Base-by-base conservation (phyloP, 2,113 vertebrate species). In the Sitta europaea region DNA sequence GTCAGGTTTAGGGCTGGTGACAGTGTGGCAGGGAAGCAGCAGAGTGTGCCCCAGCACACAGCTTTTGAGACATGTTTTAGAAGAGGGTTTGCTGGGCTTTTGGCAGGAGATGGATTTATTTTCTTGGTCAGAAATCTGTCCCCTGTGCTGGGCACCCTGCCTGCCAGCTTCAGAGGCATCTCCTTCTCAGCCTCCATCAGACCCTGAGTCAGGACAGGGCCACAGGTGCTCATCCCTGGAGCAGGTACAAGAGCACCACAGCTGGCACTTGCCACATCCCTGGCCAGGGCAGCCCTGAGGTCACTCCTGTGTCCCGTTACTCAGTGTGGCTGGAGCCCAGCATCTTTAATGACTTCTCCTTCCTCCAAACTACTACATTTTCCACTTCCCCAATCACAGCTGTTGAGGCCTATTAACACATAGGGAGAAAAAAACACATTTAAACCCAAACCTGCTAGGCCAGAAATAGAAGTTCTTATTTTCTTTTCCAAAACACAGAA, bases 401-500 rank as follows among this genome's bases (percentile, higher is more conserved):
- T 94, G 83, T 61, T 25, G 48, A 94, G 86, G 36, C 63, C 72
- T 75, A 96, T 96, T 96, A 96, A 95, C 14, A 18, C 9, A 0
- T 2, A 91, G 76, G 12, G 36, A 3, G 43, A 87, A 89, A 88
- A 92, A 65, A 22, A 2, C 76, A 93, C 50, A 63, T 88, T 97
- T 90, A 94, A 96, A 94, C 73, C 74, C 74, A 28, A 97, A 96
- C 90, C 93, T 97, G 93, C 90, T 81, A 90, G 79, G 92, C 81
- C 82, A 94, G 76, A 95, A 97, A 96, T 90, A 97, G 93, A 94
- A 95, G 92, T 94, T 88, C 94, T 96, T 95, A 85, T 94, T 97
- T 97, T 96, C 95, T 95, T 97, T 97, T 97, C 96, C 96, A 97
- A 97, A 97, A 94, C 89, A 96, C 33, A 77, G 85, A 93, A 91